Evolutionary conservation across 1,140 invertebrate species (phyloP), one percentile per base, ranked within the genome.

Genomic region (Aphelenchoides fujianensis): DNA sequence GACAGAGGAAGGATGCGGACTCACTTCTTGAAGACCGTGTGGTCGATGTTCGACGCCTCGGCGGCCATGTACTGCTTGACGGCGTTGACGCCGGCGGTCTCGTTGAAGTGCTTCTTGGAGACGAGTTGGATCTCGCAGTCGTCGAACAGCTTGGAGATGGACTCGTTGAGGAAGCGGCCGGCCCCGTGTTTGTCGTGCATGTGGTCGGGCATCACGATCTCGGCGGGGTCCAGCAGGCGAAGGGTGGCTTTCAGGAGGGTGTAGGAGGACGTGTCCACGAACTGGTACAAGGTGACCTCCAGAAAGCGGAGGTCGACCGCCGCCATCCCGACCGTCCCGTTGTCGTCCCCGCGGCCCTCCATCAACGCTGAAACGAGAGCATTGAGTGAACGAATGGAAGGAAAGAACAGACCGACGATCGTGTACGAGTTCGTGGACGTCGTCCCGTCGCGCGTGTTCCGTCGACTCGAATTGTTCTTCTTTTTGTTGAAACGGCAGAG

Each of bases 291-390:
- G 5, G 90, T 88, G 41, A 96, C 85, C 63, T 89, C 87, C 1
- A 92, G 91, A 77, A 88, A 88, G 53, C 89, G 88, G 2, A 93
- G 81, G 85, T 94, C 90, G 59, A 95, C 88, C 16, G 89, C 89
- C n/a, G 92, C 92, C 74, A 96, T 89, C 27, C 93, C 93, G 70
- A 95, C 89, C 88, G 94, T 92, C 61, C 91, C 91, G 72, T 89
- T 87, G 0, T 92, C 92, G 75, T 90, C 88, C 2, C 93, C 92
- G 78, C 92, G 87, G 0, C 93, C 93, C 73, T 75, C 74, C 16
- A 77, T 78, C 16, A 75, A n/a, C 12, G 74, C 74, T 74, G 30
- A 32, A 74, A n/a, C n/a, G n/a, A n/a, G n/a, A n/a, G n/a, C n/a
- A n/a, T n/a, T n/a, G n/a, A n/a, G n/a, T n/a, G n/a, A n/a, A n/a